These are phyloP conservation scores for Sterrhoptilus dennistouni DNA, from an alignment of 2,113 vertebrate species.

Conservation along the genomic window DNA sequence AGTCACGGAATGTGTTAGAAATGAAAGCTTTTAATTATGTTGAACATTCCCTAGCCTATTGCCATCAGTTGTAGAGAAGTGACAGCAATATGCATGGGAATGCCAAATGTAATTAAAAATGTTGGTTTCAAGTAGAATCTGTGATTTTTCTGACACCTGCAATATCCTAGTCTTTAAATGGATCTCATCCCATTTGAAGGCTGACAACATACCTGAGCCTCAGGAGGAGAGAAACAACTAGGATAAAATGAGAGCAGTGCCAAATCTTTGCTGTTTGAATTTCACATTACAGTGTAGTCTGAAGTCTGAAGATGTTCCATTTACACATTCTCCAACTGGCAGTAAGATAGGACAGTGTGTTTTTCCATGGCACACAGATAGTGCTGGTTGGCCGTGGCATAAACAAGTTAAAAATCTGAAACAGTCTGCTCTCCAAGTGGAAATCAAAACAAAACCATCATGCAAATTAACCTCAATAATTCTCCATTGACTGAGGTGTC, in stretches of 20 bases:
- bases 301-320: neutral
- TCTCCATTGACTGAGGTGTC: neutral
- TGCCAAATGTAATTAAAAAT: constrained; percentile 61
- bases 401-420: neutral
- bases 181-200: constrained; percentile 27
- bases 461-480: neutral
- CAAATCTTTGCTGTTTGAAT: constrained; percentile 4
- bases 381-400: neutral
- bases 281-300: neutral
- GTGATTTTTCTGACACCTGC: constrained; percentile 56
- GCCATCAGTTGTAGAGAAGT: constrained; percentile 52
- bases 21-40: constrained; percentile 69
- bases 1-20: constrained; percentile 53
- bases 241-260: neutral
- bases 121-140: constrained; percentile 30
- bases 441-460: neutral
- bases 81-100: constrained; percentile 57
- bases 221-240: neutral
- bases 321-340: neutral
- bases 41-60: constrained; percentile 48
- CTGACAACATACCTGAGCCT: constrained; percentile 31
- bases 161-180: constrained; percentile 47
- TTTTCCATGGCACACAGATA: neutral
- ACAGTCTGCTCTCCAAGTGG: neutral
- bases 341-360: neutral